Evolutionary conservation across 2,888 invertebrate genomes (phyloP), one percentile per base, ranked within the genome.

Genomic region (Cosmorhoe ocellata): DNA sequence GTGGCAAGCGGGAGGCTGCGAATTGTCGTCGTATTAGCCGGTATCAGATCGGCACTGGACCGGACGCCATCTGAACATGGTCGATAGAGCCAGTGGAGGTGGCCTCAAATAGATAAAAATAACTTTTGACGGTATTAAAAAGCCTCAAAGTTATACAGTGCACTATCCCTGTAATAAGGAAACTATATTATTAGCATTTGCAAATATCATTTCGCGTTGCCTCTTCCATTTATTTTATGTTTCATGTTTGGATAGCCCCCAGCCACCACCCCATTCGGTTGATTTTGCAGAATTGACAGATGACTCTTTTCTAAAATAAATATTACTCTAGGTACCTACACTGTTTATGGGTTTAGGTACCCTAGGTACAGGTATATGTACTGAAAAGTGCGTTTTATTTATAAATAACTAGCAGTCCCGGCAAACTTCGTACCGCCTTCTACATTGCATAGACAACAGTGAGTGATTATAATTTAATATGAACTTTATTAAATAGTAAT

Each of bases 21-120:
- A 84, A 82, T 79, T 80, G 83, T 82, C 80, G 79, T 82, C 83
- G 77, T 81, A 80, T 79, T 82, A 81, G 74, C 68, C 71, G 67
- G 70, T 79, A 81, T 82, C 80, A 75, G 79, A 79, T 77, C 76
- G n/a, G n/a, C n/a, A n/a, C n/a, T 75, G 74, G 72, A 63, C 71
- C 62, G 71, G 74, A 59, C 65, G 41, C 42, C 50, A 54, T 59
- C 64, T 63, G 39, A 10, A 27, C 46, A 26, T 18, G n/a, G 22
- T 27, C 7, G 4, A 2, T 12, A 27, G 24, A 34, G 28, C n/a
- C 7, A 27, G 7, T 45, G 22, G 44, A 45, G 18, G 12, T 24
- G 36, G 22, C 40, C 11, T 18, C 18, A 2, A 18, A 5, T 5
- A 18, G 2, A 5, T 18, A 18, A 18, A 5, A 18, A 2, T 18